phyloP scores from a whole-genome alignment of 2,888 invertebrate genomes.

The Stenoptilia bipunctidactyla region DNA sequence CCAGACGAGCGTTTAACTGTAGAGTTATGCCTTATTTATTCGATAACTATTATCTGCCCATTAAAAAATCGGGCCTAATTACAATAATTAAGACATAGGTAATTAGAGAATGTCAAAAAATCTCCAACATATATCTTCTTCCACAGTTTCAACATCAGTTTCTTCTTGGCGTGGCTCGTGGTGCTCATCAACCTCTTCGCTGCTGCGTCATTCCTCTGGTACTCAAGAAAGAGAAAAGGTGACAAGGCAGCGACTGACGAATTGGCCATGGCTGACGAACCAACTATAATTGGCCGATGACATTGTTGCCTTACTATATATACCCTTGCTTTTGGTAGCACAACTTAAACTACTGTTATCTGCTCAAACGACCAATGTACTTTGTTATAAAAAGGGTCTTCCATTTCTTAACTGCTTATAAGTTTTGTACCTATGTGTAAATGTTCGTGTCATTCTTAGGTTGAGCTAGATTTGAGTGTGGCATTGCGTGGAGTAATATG shows the following conservation, averaged over 20 bases:
- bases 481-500: too few relatives aligned
- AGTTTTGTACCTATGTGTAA: too few relatives aligned
- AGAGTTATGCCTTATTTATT: too few relatives aligned
- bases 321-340: neutral
- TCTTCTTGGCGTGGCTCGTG: conserved; percentile 83
- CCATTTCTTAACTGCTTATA: conserved; percentile 21
- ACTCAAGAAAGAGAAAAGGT: conserved; percentile 87
- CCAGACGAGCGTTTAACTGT: too few relatives aligned
- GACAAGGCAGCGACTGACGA: conserved; percentile 86
- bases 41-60: too few relatives aligned
- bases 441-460: too few relatives aligned
- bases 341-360: conserved; percentile 62
- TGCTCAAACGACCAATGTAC: conserved; percentile 68
- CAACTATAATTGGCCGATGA: conserved; percentile 82
- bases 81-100: too few relatives aligned
- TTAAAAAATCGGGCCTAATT: too few relatives aligned
- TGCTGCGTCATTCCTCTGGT: conserved; percentile 81
- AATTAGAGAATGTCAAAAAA: too few relatives aligned
- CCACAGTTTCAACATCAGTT: conserved; percentile 77
- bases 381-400: conserved; percentile 50
- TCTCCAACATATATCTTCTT: conserved; percentile 12
- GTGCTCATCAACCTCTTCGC: conserved; percentile 77
- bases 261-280: conserved; percentile 87
- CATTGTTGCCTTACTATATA: conserved; percentile 17
- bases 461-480: too few relatives aligned